Conservation (phyloP, 2,888 invertebrate species). For the Entomobrya multifasciata region DNA sequence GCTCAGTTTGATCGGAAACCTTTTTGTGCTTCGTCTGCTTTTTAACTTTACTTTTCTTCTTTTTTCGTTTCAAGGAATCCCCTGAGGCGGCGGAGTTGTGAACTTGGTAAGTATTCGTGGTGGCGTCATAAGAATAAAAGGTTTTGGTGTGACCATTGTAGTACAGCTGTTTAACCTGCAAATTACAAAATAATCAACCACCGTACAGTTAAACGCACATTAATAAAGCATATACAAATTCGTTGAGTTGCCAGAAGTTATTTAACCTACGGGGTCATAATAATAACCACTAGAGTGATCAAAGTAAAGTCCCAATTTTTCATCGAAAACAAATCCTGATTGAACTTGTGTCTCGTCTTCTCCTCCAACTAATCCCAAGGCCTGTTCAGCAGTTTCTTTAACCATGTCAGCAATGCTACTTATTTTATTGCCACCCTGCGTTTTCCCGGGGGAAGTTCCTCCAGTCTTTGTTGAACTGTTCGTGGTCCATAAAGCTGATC, state of each 20-base stretch:
- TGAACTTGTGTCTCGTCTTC: too few species aligned
- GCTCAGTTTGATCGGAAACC: not conserved
- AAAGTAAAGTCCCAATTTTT: slow-evolving; percentile 93
- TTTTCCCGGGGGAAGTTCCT: too few species aligned
- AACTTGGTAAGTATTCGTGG: slow-evolving; percentile 88
- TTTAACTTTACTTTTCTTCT: slow-evolving; percentile 14
- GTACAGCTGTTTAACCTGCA: slow-evolving; percentile 91
- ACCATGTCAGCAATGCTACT: slow-evolving; percentile 74
- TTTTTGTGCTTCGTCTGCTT: slow-evolving; percentile 37
- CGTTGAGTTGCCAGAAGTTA: too few species aligned
- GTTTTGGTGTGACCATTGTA: slow-evolving; percentile 93
- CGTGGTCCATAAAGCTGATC: slow-evolving; percentile 33
- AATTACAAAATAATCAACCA: not conserved
- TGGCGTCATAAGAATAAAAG: slow-evolving; percentile 91
- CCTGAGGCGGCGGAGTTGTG: slow-evolving; percentile 88
- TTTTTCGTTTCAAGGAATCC: slow-evolving; percentile 41
- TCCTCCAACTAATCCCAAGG: slow-evolving; percentile 46
- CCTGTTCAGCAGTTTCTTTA: slow-evolving; percentile 77
- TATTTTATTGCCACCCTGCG: not conserved
- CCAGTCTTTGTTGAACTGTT: not conserved
- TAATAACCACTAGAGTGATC: slow-evolving; percentile 94
- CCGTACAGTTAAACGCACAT: too few species aligned
- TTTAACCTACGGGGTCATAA: slow-evolving; percentile 89
- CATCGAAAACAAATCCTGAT: slow-evolving; percentile 88
- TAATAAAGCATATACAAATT: too few species aligned